A percentile compares a stretch with the other conserved stretches of the same genome.
Evolutionary conservation across 1,140 invertebrate genomes (phyloP).

Genomic region (Aphelinus atriplicis): DNA sequence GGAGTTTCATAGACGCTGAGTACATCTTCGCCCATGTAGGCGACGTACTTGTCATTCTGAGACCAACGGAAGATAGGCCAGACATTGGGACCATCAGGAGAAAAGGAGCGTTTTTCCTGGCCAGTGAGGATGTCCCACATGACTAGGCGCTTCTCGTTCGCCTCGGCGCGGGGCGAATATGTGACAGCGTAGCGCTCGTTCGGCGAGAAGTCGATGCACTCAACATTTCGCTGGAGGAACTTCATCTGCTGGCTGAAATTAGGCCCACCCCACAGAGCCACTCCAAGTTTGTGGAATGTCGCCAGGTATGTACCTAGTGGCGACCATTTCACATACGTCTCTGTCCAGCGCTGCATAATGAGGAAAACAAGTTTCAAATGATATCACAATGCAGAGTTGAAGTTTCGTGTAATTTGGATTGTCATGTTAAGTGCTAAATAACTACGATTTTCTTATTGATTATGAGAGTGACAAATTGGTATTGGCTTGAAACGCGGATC

Average conservation of each 20-base stretch:
- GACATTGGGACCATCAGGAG: slow-evolving; percentile 81
- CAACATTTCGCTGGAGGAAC: slow-evolving; percentile 90
- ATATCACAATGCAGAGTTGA: no score
- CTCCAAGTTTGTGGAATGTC: slow-evolving; percentile 94
- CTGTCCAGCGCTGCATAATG: slow-evolving; percentile 83
- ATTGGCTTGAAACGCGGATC: no score
- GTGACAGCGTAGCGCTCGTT: slow-evolving; percentile 97
- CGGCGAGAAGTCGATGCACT: slow-evolving; percentile 97
- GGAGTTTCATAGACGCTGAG: slow-evolving; percentile 97
- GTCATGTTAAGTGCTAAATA: no score
- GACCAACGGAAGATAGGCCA: slow-evolving; percentile 99
- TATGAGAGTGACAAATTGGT: no score
- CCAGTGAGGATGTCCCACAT: slow-evolving; percentile 96
- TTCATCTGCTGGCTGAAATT: slow-evolving; percentile 91
- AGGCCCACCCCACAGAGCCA: slow-evolving; percentile 96
- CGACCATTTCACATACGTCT: slow-evolving; percentile 96
- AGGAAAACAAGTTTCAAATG: background rate
- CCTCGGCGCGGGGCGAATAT: slow-evolving; percentile 82
- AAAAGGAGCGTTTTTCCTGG: slow-evolving; percentile 91
- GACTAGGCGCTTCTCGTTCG: slow-evolving; percentile 78
- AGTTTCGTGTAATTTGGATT: no score
- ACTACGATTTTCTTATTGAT: no score
- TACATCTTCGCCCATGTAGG: slow-evolving; percentile 83
- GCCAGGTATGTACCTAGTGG: slow-evolving; percentile 95
- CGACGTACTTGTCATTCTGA: slow-evolving; percentile 96